phyloP scores from a whole-genome alignment of 2,113 vertebrate species.

The Butastur rufipennis region DNA sequence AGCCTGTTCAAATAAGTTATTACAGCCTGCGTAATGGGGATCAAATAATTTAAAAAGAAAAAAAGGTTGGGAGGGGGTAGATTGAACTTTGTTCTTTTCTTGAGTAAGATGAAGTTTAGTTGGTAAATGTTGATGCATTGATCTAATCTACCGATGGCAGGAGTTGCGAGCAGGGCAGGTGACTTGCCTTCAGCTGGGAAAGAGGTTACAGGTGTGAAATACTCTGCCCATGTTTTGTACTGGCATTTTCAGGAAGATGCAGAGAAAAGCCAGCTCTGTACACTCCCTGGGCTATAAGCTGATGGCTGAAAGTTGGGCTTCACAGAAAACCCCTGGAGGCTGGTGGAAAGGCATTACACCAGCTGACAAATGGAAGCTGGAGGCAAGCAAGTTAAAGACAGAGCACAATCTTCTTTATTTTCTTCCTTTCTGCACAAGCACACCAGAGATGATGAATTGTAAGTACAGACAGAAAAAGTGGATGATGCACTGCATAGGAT shows the following conservation, averaged over 20 bases:
- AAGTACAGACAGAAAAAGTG: neutral
- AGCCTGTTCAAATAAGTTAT: neutral
- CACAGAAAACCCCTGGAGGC: neutral
- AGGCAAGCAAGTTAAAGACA: neutral
- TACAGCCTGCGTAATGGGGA: neutral
- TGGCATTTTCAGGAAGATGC: neutral
- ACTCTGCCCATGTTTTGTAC: neutral
- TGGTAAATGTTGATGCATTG: neutral
- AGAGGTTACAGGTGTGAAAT: neutral
- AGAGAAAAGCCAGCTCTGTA: neutral
- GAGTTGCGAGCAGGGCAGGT: neutral
- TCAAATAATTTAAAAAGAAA: neutral
- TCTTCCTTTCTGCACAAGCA: neutral
- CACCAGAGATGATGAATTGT: neutral
- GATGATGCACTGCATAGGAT: neutral
- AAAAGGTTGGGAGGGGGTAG: fast-evolving
- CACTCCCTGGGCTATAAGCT: neutral
- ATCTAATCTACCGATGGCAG: neutral
- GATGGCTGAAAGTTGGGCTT: neutral
- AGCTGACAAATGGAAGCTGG: neutral
- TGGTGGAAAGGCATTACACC: neutral
- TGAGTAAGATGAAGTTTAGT: neutral
- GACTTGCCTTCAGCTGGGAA: neutral
- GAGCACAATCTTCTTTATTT: neutral
- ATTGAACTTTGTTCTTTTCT: neutral